Percentiles rank a stretch among this genome's conserved stretches.
These are phyloP conservation scores for Neocrepidodera transversa DNA, from an alignment of 2,888 invertebrate species.

Conservation along the genomic window DNA sequence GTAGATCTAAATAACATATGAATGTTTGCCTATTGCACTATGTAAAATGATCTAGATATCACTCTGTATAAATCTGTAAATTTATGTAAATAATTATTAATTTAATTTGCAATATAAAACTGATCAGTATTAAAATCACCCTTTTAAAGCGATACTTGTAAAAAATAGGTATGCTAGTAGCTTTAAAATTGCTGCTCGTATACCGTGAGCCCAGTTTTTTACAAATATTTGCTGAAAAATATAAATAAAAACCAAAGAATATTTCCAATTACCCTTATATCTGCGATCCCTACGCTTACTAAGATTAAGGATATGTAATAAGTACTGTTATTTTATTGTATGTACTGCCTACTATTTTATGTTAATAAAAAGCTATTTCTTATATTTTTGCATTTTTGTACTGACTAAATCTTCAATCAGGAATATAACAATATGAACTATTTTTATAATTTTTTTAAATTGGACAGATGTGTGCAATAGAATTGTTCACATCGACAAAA, in stretches of 20 bases:
- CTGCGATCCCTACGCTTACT: conserved; percentile 57
- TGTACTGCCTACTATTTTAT: conserved; percentile 35
- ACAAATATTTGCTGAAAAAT: conserved; percentile 39
- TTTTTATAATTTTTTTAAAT: too few relatives aligned
- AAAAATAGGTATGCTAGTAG: conserved; percentile 40
- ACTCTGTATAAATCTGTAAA: conserved; percentile 17
- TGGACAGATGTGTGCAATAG: too few relatives aligned
- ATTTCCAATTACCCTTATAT: conserved; percentile 42
- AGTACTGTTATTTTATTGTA: conserved; percentile 22
- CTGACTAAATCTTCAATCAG: too few relatives aligned
- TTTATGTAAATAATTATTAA: conserved; percentile 31
- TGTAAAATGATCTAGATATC: too few relatives aligned
- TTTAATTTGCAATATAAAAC: conserved; percentile 15
- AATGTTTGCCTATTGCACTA: too few relatives aligned
- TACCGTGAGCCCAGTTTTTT: conserved; percentile 48
- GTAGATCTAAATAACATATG: too few relatives aligned
- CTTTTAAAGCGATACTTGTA: conserved; percentile 39
- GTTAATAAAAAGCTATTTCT: conserved; percentile 54
- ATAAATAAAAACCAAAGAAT: conserved; percentile 22
- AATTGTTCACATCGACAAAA: too few relatives aligned
- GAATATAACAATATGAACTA: too few relatives aligned
- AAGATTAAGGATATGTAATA: conserved; percentile 43
- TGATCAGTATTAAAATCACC: conserved; percentile 34
- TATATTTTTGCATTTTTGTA: conserved; percentile 43
- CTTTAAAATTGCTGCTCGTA: conserved; percentile 32